Percentiles rank a stretch among this genome's conserved stretches.
Conservation (phyloP, 2,113 vertebrate genomes). For the Polyodon spathula region DNA sequence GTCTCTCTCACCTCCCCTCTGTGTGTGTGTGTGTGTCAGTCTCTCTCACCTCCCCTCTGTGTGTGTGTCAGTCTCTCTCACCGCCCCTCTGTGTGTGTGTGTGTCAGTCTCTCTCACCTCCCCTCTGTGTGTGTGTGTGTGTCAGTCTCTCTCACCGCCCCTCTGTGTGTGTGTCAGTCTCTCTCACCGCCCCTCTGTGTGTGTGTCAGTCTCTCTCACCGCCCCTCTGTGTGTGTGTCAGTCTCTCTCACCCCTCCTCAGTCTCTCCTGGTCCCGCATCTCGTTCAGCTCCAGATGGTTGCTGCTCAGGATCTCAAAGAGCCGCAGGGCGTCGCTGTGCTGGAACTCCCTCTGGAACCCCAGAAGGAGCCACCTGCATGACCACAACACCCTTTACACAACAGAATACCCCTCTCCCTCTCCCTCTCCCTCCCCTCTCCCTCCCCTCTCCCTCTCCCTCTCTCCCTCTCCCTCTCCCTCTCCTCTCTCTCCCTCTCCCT, state of each 20-base stretch:
- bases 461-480: no score
- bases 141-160: background rate
- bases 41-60: conserved; percentile 45
- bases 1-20: no score
- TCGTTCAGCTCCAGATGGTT: conserved; percentile 59
- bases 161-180: background rate
- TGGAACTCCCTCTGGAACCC: conserved; percentile 68
- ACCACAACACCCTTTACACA: background rate
- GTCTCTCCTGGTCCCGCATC: conserved; percentile 36
- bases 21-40: no score
- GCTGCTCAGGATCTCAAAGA: conserved; percentile 68
- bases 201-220: no score
- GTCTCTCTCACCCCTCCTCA: background rate
- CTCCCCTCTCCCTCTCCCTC: no score
- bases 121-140: no score
- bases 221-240: no score
- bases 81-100: conserved; percentile 38
- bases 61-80: conserved; percentile 28
- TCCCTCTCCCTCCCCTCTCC: no score
- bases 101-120: no score
- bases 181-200: conserved; percentile 41
- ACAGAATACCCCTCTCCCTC: no score
- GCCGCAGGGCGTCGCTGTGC: conserved; percentile 58
- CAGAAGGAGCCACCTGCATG: conserved; percentile 65
- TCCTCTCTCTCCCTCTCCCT: no score